These are phyloP conservation scores for Seriola aureovittata DNA, from an alignment of 2,113 vertebrate genomes.

Conservation along the genomic window DNA sequence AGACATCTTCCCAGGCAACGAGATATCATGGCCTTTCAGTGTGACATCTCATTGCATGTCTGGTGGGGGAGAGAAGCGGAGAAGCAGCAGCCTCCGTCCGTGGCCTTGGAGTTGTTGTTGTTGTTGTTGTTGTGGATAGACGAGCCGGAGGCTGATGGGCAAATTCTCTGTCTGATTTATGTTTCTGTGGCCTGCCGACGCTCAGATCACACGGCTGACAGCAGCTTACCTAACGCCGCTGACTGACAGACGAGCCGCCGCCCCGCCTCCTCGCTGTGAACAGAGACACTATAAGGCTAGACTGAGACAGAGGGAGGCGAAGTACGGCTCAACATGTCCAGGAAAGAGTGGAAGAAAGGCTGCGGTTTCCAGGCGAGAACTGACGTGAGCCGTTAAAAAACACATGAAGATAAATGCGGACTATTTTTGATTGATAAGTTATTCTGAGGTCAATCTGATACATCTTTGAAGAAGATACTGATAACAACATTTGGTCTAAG, in stretches of 20 bases:
- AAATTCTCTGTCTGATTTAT: slow-evolving; percentile 23
- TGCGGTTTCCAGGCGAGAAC: neutral
- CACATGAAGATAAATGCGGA: no score
- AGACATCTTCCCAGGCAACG: slow-evolving; percentile 28
- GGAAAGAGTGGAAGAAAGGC: neutral
- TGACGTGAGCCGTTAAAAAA: neutral
- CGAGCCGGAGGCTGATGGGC: slow-evolving; percentile 18
- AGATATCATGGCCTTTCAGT: slow-evolving; percentile 27
- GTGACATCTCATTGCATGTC: slow-evolving; percentile 31
- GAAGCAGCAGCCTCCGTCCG: slow-evolving; percentile 8
- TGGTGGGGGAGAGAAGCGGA: slow-evolving; percentile 12
- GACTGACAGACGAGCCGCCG: slow-evolving; percentile 26
- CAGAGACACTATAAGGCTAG: neutral
- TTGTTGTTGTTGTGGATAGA: neutral
- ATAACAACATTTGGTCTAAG: no score
- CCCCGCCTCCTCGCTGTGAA: slow-evolving; percentile 1
- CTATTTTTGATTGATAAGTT: no score
- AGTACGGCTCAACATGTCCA: neutral
- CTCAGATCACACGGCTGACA: slow-evolving; percentile 26
- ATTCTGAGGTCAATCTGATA: no score
- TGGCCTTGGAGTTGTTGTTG: slow-evolving; percentile 27
- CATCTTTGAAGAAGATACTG: no score
- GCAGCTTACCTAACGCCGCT: slow-evolving; percentile 12
- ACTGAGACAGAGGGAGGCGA: neutral
- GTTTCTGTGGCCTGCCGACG: slow-evolving; percentile 3